Percentiles rank a stretch among this genome's conserved stretches.
These are phyloP conservation scores for Pseudomyrmex pallidus DNA, from an alignment of 1,140 invertebrate genomes.

Conservation along the genomic window DNA sequence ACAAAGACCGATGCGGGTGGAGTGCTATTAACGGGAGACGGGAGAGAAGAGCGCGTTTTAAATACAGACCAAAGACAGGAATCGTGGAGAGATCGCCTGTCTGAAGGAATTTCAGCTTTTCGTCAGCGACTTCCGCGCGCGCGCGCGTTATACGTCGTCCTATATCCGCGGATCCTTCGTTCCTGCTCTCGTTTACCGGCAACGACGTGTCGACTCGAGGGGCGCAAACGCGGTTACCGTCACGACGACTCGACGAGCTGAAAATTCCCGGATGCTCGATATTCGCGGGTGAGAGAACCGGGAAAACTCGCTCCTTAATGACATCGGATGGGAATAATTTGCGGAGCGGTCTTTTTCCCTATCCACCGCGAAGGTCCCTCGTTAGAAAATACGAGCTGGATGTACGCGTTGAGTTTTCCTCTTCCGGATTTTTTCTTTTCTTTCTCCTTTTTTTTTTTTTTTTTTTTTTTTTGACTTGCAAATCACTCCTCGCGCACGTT, in stretches of 20 bases:
- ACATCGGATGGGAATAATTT: constrained; percentile 57
- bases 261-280: constrained; percentile 12
- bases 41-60: background rate
- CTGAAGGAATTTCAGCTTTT: constrained; percentile 10
- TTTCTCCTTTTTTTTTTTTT: no score
- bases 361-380: constrained; percentile 39
- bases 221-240: constrained; percentile 11
- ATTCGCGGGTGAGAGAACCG: background rate
- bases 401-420: constrained; percentile 25
- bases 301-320: constrained; percentile 17
- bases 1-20: constrained; percentile 11
- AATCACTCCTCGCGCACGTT: constrained; percentile 63
- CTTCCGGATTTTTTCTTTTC: background rate
- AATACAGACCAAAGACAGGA: constrained; percentile 25
- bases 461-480: constrained; percentile 67
- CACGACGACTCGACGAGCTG: background rate
- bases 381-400: constrained; percentile 51
- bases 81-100: constrained; percentile 14
- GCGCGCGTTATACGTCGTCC: background rate
- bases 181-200: background rate
- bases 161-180: background rate
- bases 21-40: constrained; percentile 22
- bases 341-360: constrained; percentile 21
- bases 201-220: background rate
- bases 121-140: background rate